Conservation (phyloP, 2,797 vertebrate genomes). For the Nannoperca australis region DNA sequence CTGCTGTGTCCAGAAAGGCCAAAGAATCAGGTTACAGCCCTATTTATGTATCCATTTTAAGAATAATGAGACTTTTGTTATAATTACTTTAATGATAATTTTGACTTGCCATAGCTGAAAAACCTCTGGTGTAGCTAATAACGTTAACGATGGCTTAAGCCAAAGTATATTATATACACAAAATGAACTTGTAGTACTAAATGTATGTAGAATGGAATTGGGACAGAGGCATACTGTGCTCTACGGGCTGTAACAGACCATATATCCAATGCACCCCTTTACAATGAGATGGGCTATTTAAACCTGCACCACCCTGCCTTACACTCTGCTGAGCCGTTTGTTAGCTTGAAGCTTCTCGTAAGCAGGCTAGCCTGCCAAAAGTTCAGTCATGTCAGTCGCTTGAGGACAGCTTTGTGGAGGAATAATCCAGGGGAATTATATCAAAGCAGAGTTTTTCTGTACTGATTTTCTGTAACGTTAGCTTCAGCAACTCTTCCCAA, state of each 20-base stretch:
- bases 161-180: not conserved
- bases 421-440: not conserved
- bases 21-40: not conserved
- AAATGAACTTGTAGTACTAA: no score
- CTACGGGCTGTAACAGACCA: not conserved
- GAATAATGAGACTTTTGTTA: constrained; percentile 3
- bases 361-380: not conserved
- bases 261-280: not conserved
- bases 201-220: not conserved
- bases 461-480: no score
- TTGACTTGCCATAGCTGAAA: not conserved
- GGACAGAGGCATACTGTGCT: not conserved
- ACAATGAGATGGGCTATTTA: not conserved
- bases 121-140: not conserved
- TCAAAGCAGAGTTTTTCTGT: not conserved
- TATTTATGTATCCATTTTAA: constrained; percentile 4
- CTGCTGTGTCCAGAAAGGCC: not conserved
- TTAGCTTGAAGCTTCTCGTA: no score
- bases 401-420: not conserved
- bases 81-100: not conserved
- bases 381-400: fast-evolving
- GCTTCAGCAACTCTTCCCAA: not conserved
- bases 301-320: not conserved
- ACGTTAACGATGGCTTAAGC: not conserved
- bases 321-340: not conserved